Evolutionary conservation across 2,113 vertebrate genomes (phyloP), one percentile per base, ranked within the genome.

Genomic region (Crypturellus undulatus): DNA sequence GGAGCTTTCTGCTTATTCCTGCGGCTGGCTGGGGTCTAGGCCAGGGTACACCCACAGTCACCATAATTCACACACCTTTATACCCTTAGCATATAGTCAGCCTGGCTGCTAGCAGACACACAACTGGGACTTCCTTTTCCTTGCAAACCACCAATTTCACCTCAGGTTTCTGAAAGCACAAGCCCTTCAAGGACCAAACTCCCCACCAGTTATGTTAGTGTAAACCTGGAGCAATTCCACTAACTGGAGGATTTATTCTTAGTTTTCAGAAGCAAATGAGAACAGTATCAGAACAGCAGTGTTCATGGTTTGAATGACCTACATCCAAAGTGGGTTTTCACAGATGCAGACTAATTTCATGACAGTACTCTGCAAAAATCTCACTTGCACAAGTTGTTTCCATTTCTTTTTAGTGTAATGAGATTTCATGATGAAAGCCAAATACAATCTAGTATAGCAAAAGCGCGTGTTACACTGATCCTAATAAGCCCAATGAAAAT

Each of bases 401-500:
- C 96, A 94, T 96, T 97, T 97, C 96, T 96, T 96, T 96, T 96
- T 98, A 96, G 93, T 32, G 93, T 97, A 98, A 97, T 97, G 96
- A 97, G 97, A 96, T 97, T 98, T 97, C 95, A 93, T 96, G 96
- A 97, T 96, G 97, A 98, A 98, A 97, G 94, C 87, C 97, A 97
- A 97, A 97, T 91, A 96, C 97, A 96, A 96, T 97, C 97, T 93
- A 92, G 92, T 91, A 51, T 91, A 95, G 97, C 97, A 97, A 96
- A 96, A 96, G 90, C 92, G 87, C 95, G 96, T 94, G 92, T 97
- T 96, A 93, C 60, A 25, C 94, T 96, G 97, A 98, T 96, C 97
- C 97, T 97, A 97, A 98, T 97, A 97, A 97, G 97, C 97, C 92
- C 86, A 89, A 94, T 94, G 94, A 96, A 97, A 98, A 98, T 98